Percentiles rank a stretch among this genome's conserved stretches.
Evolutionary conservation across 1,140 invertebrate species (phyloP).

Genomic region (Heliothis virescens): DNA sequence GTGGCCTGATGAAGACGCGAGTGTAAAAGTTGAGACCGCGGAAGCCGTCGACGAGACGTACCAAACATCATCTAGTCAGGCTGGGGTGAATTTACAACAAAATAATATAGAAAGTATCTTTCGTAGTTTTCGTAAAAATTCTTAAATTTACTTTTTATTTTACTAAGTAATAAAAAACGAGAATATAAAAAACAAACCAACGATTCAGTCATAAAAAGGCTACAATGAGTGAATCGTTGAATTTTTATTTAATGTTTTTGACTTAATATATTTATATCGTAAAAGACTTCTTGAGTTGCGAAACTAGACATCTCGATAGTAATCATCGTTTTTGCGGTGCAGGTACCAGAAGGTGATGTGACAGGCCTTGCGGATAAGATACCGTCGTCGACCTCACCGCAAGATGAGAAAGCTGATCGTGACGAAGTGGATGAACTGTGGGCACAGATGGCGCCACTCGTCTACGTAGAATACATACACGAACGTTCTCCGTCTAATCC

Average conservation of each 20-base stretch:
- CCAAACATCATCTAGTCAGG: slow-evolving; percentile 4
- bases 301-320: too few species aligned
- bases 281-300: too few species aligned
- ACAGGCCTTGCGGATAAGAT: neutral
- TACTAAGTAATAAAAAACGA: too few species aligned
- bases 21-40: slow-evolving; percentile 52
- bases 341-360: too few species aligned
- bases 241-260: too few species aligned
- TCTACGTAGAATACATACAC: slow-evolving; percentile 68
- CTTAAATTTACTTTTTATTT: too few species aligned
- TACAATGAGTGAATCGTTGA: too few species aligned
- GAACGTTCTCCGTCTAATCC: slow-evolving; percentile 59
- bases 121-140: too few species aligned
- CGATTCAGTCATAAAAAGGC: too few species aligned
- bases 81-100: neutral
- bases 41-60: slow-evolving; percentile 59
- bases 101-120: too few species aligned
- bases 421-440: slow-evolving; percentile 62
- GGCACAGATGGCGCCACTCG: slow-evolving; percentile 66
- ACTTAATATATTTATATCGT: too few species aligned
- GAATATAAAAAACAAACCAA: too few species aligned
- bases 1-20: slow-evolving; percentile 60
- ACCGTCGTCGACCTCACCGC: neutral
- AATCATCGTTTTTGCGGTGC: neutral
- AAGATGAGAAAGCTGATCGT: neutral